Percentiles rank a stretch among this genome's conserved stretches.
Evolutionary conservation across 1,140 invertebrate species (phyloP).

Genomic region (Tenebrio molitor): DNA sequence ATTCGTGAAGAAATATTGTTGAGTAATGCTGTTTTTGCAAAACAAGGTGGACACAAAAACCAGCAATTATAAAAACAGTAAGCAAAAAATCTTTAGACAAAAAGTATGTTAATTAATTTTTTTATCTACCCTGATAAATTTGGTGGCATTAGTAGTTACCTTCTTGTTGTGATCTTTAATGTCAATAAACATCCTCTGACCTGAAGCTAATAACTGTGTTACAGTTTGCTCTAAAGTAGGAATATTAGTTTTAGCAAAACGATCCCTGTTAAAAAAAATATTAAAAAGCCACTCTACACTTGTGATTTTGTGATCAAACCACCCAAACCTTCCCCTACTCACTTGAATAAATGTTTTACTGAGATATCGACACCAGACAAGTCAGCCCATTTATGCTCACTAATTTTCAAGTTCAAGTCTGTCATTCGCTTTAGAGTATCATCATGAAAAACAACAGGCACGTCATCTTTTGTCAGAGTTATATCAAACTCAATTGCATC

Average conservation of each 20-base stretch:
- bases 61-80: too few species aligned
- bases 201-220: constrained; percentile 68
- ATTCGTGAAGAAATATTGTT: too few species aligned
- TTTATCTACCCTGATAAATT: too few species aligned
- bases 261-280: constrained; percentile 65
- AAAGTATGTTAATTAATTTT: too few species aligned
- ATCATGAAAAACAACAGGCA: constrained; percentile 84
- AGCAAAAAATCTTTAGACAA: too few species aligned
- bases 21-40: too few species aligned
- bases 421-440: constrained; percentile 77
- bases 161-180: constrained; percentile 72
- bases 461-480: constrained; percentile 77
- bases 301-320: too few species aligned
- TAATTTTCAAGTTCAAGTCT: constrained; percentile 70
- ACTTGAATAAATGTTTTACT: constrained; percentile 76
- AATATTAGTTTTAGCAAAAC: constrained; percentile 70
- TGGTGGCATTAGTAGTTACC: too few species aligned
- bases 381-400: constrained; percentile 74
- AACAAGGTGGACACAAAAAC: too few species aligned
- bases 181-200: constrained; percentile 76
- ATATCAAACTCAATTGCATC: constrained; percentile 84
- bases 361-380: constrained; percentile 75
- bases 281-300: constrained; percentile 6
- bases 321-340: too few species aligned
- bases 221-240: constrained; percentile 73